Base-by-base conservation (phyloP, 2,888 invertebrate species). In the Ashinkailepas kermadecensis region DNA sequence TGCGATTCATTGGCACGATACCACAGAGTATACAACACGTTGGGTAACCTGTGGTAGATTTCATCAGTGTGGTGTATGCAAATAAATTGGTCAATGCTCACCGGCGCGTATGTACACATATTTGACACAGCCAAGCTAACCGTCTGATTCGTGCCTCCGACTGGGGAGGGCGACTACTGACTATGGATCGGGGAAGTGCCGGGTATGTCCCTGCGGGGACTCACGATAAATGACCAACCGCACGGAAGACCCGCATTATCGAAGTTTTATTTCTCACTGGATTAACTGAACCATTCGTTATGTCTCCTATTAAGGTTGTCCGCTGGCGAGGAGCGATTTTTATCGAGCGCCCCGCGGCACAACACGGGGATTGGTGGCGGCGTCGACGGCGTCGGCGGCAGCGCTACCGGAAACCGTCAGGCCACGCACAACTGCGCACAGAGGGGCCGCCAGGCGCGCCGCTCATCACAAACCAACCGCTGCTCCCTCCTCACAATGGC, bases 291-390 rank as follows among this genome's bases (percentile, higher is more conserved):
- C 21, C 54, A 74, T 74, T 74, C 56, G 74, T 74, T 54, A 74
- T 21, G 74, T 74, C 21, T 74, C 74, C 23, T 23, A 74, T 54
- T 74, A 74, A 56, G 21, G 74, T 10, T 54, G 54, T 56, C 23
- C 23, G 74, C 54, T 25, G 70, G 70, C 70, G 15, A 15, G 70
- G 70, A 70, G 21, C 74, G 56, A 74, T 74, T 74, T 70, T 74
- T 74, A 74, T 74, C 11, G 21, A 21, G 54, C 21, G 56, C 9
- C 1, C 59, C 59, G 15, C 7, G 15, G 59, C 7, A 59, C 15
- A 59, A 39, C 39, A 1, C 39, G 39, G 39, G 39, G 39, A 7
- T 59, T 15, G 15, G 59, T 59, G 59, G 59, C 59, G 59, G 59
- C 11, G 11, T 59, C 59, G 15, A 7, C 39, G 39, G 39, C 39